phyloP scores from a whole-genome alignment of 2,888 invertebrate species.

The Coelopa pilipes region DNA sequence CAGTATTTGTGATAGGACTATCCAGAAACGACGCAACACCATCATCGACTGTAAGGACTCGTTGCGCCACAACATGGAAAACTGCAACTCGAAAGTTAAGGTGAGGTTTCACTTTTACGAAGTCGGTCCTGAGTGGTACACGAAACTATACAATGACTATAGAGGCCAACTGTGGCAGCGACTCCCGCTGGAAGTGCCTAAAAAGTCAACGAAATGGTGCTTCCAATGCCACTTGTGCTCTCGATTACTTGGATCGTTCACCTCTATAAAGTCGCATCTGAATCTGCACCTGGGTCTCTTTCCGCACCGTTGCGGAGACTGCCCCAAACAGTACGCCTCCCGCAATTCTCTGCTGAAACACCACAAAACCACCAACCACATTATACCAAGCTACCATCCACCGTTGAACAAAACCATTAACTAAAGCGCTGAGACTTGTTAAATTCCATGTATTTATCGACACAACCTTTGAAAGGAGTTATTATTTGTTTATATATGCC shows the following conservation, averaged over 20 bases:
- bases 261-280: slow-evolving; percentile 28
- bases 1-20: neutral
- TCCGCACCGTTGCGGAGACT: slow-evolving; percentile 34
- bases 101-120: slow-evolving; percentile 35
- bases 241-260: slow-evolving; percentile 14
- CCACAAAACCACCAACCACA: slow-evolving; percentile 17
- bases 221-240: slow-evolving; percentile 32
- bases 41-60: neutral
- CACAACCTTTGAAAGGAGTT: too few relatives aligned
- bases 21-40: neutral
- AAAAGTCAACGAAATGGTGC: slow-evolving; percentile 25
- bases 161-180: slow-evolving; percentile 34
- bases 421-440: too few relatives aligned
- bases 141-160: slow-evolving; percentile 33
- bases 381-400: too few relatives aligned
- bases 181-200: neutral
- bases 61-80: slow-evolving; percentile 25
- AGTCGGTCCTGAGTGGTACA: slow-evolving; percentile 34
- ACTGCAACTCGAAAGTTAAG: neutral
- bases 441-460: too few relatives aligned
- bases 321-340: slow-evolving; percentile 36
- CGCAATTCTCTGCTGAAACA: slow-evolving; percentile 11
- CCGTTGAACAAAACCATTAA: too few relatives aligned
- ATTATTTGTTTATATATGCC: too few relatives aligned
- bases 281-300: slow-evolving; percentile 35